Evolutionary conservation across 2,888 invertebrate species (phyloP).

Genomic region (Plebejus melissa): DNA sequence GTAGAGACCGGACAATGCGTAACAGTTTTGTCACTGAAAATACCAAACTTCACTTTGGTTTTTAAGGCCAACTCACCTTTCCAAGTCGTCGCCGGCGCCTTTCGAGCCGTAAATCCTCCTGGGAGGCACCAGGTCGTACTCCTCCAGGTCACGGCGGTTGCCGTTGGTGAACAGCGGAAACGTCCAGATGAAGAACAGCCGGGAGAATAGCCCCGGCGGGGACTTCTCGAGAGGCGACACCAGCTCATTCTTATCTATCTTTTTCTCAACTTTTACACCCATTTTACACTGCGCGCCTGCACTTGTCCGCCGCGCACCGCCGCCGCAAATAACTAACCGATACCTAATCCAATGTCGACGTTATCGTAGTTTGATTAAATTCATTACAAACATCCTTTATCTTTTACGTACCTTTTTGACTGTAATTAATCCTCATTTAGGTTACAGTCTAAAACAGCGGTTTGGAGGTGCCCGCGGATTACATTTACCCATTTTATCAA

Average conservation of each 20-base stretch:
- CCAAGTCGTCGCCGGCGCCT: slow-evolving; percentile 82
- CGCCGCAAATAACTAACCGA: neutral
- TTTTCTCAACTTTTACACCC: slow-evolving; percentile 26
- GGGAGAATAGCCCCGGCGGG: slow-evolving; percentile 72
- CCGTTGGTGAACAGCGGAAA: slow-evolving; percentile 88
- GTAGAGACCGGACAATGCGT: no score
- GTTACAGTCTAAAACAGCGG: neutral
- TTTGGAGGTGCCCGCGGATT: no score
- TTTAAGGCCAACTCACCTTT: slow-evolving; percentile 70
- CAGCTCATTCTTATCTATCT: slow-evolving; percentile 33
- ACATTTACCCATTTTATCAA: no score
- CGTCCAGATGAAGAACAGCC: slow-evolving; percentile 86
- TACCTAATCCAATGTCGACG: slow-evolving; percentile 12
- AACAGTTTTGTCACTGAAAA: no score
- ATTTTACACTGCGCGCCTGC: slow-evolving; percentile 23
- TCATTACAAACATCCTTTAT: slow-evolving; percentile 11
- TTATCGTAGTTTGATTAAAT: slow-evolving; percentile 19
- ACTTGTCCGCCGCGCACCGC: neutral
- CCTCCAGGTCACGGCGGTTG: slow-evolving; percentile 83
- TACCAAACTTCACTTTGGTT: no score
- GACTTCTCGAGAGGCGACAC: slow-evolving; percentile 42
- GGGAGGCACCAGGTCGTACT: slow-evolving; percentile 86
- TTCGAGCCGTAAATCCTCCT: slow-evolving; percentile 83
- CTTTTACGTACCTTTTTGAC: neutral
- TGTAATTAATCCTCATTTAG: neutral